These are phyloP conservation scores for Protophormia terraenovae DNA, from an alignment of 2,888 invertebrate species.

Conservation along the genomic window DNA sequence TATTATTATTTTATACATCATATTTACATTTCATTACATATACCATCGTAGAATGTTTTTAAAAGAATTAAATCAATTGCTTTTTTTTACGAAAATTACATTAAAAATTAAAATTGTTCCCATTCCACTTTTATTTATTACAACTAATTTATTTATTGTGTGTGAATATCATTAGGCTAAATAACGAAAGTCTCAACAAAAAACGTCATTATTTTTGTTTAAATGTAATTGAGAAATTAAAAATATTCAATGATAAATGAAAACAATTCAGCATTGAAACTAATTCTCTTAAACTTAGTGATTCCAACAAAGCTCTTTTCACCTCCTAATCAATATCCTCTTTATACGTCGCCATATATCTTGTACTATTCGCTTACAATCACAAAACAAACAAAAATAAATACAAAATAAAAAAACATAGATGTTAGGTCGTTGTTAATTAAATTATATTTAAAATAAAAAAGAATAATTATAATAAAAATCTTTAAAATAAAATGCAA, in stretches of 20 bases:
- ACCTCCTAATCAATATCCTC: too few species aligned
- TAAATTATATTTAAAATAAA: slow-evolving; percentile 76
- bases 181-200: slow-evolving; percentile 22
- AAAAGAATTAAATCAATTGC: not conserved
- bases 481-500: slow-evolving; percentile 60
- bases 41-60: not conserved
- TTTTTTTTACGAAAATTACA: slow-evolving; percentile 17
- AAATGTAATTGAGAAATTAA: not conserved
- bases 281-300: too few species aligned
- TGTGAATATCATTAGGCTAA: slow-evolving; percentile 8
- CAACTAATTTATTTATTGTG: slow-evolving; percentile 31
- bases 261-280: not conserved
- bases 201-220: slow-evolving; percentile 7
- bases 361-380: slow-evolving; percentile 75
- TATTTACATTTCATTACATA: not conserved
- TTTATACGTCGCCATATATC: slow-evolving; percentile 49
- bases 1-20: not conserved
- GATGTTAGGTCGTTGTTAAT: slow-evolving; percentile 76
- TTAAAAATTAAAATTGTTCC: slow-evolving; percentile 37
- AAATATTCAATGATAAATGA: not conserved
- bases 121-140: slow-evolving; percentile 44
- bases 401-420: slow-evolving; percentile 64
- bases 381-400: slow-evolving; percentile 66
- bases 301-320: too few species aligned
- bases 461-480: slow-evolving; percentile 71